Conservation (phyloP, 2,797 vertebrate species). For the Hydrophis major region DNA sequence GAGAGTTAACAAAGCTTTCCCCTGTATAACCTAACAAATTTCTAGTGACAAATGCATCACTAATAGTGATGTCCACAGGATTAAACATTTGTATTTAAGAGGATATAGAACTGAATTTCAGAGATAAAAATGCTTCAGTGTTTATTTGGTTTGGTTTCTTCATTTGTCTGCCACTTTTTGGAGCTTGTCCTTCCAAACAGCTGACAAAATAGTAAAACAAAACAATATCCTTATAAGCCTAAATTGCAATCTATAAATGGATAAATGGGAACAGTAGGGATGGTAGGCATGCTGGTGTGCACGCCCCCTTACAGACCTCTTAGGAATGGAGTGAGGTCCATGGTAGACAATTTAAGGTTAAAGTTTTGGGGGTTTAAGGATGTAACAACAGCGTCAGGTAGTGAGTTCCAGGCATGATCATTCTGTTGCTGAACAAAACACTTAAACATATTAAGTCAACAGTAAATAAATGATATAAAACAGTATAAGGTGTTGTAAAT, state of each 20-base stretch:
- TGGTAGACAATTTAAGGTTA: too few relatives aligned
- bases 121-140: not conserved
- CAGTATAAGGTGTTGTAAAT: not conserved
- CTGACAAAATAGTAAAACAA: not conserved
- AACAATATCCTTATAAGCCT: not conserved
- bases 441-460: not conserved
- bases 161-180: not conserved
- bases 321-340: too few relatives aligned
- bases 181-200: not conserved
- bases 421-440: not conserved
- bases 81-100: conserved; percentile 1
- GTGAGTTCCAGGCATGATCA: too few relatives aligned
- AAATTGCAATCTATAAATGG: not conserved
- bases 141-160: not conserved
- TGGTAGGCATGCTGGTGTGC: too few relatives aligned
- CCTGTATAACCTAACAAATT: not conserved
- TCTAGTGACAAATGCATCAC: accelerated
- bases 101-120: not conserved
- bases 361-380: too few relatives aligned
- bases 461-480: not conserved
- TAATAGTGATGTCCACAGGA: not conserved
- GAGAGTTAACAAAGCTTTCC: not conserved
- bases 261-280: too few relatives aligned
- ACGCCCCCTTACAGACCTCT: too few relatives aligned
- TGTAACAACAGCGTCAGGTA: too few relatives aligned